Percentiles rank a stretch among this genome's conserved stretches.
Conservation (phyloP, 30 jellyfish, hydroid and myxozoan genomes). For the Calvadosia cruxmelitensis region DNA sequence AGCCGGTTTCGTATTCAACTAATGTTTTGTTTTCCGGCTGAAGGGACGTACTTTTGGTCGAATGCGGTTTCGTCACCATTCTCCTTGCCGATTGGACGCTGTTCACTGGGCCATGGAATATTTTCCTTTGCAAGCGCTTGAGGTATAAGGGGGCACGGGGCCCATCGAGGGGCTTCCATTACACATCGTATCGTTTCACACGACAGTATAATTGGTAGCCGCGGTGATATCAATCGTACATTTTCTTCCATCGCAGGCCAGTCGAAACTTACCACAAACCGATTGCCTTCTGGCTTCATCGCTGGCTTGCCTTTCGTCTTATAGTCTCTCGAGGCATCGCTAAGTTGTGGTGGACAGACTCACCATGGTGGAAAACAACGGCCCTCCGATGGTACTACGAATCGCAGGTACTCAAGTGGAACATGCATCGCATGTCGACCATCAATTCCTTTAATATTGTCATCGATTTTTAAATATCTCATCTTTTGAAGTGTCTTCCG, state of each 20-base stretch:
- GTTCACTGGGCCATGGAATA: conserved; percentile 47
- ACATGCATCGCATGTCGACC: no score
- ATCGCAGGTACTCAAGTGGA: conserved; percentile 58
- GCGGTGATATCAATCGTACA: no score
- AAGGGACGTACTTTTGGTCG: conserved; percentile 53
- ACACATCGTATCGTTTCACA: no score
- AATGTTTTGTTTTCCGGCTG: not conserved
- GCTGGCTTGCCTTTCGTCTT: conserved; percentile 48
- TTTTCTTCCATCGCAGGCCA: not conserved
- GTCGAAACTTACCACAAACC: conserved; percentile 13
- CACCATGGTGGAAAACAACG: conserved; percentile 58
- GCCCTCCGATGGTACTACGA: conserved; percentile 53
- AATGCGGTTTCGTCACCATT: conserved; percentile 33
- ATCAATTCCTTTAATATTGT: no score
- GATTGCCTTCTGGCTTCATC: conserved; percentile 33
- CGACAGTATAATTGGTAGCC: no score
- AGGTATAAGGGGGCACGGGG: no score
- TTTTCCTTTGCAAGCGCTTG: conserved; percentile 21
- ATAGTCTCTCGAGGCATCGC: conserved; percentile 54
- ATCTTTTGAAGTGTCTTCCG: conserved; percentile 36
- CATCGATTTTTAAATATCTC: not conserved
- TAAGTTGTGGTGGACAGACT: conserved; percentile 54
- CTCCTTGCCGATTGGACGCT: conserved; percentile 52
- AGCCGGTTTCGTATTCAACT: no score
- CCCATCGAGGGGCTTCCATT: no score